These are phyloP conservation scores for Anthoptus insignis DNA, from an alignment of 2,888 invertebrate species.

Conservation along the genomic window DNA sequence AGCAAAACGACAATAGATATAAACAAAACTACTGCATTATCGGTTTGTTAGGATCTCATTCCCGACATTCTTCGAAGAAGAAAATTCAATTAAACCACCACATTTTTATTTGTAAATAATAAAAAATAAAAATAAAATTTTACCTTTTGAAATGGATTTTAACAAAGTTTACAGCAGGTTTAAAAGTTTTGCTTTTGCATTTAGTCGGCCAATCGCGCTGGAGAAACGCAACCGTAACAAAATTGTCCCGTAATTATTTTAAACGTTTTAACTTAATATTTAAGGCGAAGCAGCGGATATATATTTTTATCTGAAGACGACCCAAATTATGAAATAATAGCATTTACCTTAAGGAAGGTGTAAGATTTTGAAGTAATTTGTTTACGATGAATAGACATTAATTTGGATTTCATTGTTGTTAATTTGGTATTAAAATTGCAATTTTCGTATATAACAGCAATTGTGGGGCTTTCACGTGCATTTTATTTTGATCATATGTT, in stretches of 20 bases:
- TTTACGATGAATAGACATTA: slow-evolving; percentile 48
- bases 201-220: neutral
- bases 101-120: no score
- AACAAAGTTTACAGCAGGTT: no score
- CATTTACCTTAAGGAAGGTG: slow-evolving; percentile 64
- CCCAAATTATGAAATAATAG: slow-evolving; percentile 72
- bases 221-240: slow-evolving; percentile 61
- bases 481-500: slow-evolving; percentile 4
- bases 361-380: slow-evolving; percentile 63
- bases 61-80: no score
- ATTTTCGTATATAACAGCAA: slow-evolving; percentile 10
- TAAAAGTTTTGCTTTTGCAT: neutral
- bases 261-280: slow-evolving; percentile 84
- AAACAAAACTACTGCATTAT: no score
- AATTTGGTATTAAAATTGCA: slow-evolving; percentile 21
- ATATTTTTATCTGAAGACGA: slow-evolving; percentile 70
- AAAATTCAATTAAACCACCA: no score
- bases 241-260: slow-evolving; percentile 83
- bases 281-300: slow-evolving; percentile 71
- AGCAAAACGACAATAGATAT: no score
- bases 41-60: no score
- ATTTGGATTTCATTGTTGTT: slow-evolving; percentile 25
- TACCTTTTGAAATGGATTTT: no score
- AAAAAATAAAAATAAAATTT: no score
- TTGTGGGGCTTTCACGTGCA: neutral